Evolutionary conservation across 2,113 vertebrate species (phyloP).

Genomic region (Apteryx mantelli): DNA sequence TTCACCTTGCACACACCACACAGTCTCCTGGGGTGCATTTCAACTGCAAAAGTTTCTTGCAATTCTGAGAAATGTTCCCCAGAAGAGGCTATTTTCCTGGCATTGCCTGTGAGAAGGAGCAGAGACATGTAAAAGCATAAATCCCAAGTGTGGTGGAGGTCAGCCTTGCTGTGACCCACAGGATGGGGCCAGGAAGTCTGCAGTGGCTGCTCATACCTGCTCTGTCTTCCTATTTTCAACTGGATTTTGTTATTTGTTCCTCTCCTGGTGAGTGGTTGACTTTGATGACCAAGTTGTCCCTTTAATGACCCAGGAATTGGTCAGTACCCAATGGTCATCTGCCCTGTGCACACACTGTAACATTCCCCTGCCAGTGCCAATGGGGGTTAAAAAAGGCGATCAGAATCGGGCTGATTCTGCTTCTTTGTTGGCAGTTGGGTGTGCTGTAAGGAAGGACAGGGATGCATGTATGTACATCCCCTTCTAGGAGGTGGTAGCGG

Average conservation of each 20-base stretch:
- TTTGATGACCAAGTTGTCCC: background rate
- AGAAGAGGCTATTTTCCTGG: background rate
- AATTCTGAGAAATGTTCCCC: background rate
- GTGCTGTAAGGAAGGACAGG: background rate
- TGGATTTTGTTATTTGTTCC: background rate
- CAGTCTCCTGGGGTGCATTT: background rate
- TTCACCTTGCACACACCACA: background rate
- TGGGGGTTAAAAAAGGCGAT: accelerated
- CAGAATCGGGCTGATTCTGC: background rate
- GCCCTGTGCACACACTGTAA: background rate
- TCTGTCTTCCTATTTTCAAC: background rate
- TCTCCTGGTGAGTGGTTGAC: background rate
- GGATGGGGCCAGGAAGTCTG: background rate
- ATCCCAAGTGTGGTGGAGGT: background rate
- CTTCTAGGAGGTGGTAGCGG: background rate
- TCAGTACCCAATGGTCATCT: background rate
- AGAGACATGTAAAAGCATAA: background rate
- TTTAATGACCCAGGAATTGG: background rate
- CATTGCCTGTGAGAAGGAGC: background rate
- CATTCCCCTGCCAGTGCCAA: accelerated
- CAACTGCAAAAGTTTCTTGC: background rate
- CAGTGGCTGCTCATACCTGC: background rate
- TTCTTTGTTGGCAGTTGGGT: background rate
- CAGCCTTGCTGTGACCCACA: background rate
- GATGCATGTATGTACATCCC: background rate